Conservation (phyloP, 2,888 invertebrate genomes). For the Kryphioiulus occultus region DNA sequence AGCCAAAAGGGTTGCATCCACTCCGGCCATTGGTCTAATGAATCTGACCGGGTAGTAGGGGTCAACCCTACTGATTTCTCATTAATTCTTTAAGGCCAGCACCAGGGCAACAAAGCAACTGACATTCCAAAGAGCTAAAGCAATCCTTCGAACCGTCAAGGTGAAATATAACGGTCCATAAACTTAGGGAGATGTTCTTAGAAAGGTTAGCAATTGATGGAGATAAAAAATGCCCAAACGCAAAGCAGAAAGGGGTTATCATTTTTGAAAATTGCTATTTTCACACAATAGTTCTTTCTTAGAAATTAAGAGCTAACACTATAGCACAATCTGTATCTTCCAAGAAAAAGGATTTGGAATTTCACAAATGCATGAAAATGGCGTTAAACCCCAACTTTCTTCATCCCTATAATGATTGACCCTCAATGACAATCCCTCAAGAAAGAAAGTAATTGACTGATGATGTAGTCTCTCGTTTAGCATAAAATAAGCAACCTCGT, state of each 20-base stretch:
- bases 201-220: not conserved
- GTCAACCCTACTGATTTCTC: not conserved
- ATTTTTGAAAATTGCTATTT: not conserved
- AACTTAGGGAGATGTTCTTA: not conserved
- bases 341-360: no score
- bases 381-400: no score
- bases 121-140: not conserved
- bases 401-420: no score
- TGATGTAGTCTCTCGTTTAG: not conserved
- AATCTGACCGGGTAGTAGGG: not conserved
- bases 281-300: not conserved
- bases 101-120: not conserved
- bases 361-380: no score
- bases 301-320: no score
- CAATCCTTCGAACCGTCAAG: not conserved
- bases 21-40: not conserved
- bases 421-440: no score
- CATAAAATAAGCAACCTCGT: not conserved
- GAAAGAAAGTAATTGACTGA: no score
- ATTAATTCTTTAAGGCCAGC: slow-evolving; percentile 3
- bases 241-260: not conserved
- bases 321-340: no score
- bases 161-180: not conserved
- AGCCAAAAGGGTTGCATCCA: not conserved
- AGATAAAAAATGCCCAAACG: not conserved